phyloP scores from a whole-genome alignment of 1,140 invertebrate genomes.

The Agrypnia vestita region DNA sequence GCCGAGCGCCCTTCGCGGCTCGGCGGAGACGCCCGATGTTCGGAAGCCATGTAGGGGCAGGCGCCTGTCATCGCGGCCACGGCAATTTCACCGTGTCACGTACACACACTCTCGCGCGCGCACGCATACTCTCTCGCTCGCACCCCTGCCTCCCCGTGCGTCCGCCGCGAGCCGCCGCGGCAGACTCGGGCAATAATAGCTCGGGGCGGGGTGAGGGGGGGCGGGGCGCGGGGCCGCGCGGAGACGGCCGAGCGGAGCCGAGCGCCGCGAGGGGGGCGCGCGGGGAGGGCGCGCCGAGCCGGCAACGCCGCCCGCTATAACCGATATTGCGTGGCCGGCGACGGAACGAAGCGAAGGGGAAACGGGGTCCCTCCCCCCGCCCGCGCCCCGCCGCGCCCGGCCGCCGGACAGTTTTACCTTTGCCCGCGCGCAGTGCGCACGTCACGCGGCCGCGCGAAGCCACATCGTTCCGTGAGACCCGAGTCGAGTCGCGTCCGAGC shows the following conservation, averaged over 20 bases:
- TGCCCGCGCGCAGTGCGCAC: conserved; percentile 38
- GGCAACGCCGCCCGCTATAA: conserved; percentile 58
- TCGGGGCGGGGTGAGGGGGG: not conserved
- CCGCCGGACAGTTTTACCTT: conserved; percentile 49
- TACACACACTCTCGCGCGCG: not conserved
- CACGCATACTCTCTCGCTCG: not conserved
- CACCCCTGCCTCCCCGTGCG: not conserved
- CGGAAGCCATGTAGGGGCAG: conserved; percentile 42
- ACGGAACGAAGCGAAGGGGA: conserved; percentile 48
- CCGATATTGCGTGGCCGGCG: conserved; percentile 50
- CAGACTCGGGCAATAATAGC: conserved; percentile 35
- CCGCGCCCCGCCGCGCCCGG: conserved; percentile 28
- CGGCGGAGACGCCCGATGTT: conserved; percentile 25
- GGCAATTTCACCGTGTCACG: conserved; percentile 37
- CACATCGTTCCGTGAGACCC: conserved; percentile 35
- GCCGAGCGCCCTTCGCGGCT: conserved; percentile 14
- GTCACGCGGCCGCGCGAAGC: conserved; percentile 32
- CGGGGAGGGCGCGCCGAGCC: not conserved
- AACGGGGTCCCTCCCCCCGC: conserved; percentile 42
- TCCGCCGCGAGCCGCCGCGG: conserved; percentile 25
- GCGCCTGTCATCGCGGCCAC: conserved; percentile 42
- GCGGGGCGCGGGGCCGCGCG: conserved; percentile 7
- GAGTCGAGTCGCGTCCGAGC: not conserved
- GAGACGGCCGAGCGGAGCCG: conserved; percentile 24
- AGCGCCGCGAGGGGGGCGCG: conserved; percentile 17